Evolutionary conservation across 2,888 invertebrate species (phyloP), one percentile per base, ranked within the genome.

Genomic region (Spilarctia lutea): DNA sequence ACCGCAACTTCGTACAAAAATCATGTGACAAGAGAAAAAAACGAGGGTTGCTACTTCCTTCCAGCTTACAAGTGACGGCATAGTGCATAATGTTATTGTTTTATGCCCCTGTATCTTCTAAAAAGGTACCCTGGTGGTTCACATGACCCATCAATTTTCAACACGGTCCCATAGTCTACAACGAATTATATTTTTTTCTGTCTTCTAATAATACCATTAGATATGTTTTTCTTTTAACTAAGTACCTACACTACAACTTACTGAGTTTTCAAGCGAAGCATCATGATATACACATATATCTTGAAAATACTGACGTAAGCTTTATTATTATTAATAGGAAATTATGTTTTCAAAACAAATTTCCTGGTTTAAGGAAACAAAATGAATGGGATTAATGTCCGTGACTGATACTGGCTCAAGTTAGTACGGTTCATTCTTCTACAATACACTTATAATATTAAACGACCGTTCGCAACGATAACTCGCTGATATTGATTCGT

Each of bases 271-370:
- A 65, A 65, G 65, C 35, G 65, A 65, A 33, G 35, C 35, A 35
- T 35, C 35, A 75, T 78, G 79, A 81, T 77, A 75, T 67, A 75
- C 70, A 79, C 73, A 79, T 80, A 60, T 39, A 81, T 77, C 75
- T 72, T 76, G 65, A 72, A 74, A 76, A 70, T 73, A 74, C 79
- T 87, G 86, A 88, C 86, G 86, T 81, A 77, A 86, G 74, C 66
- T 78, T 83, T 75, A 72, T 75, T 74, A 80, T 74, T 81, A 82
- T 79, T 86, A 87, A 85, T 86, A 86, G 84, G 78, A 80, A 81
- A 84, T 82, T 74, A 79, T 88, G 87, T 89, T 91, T 86, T 87
- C 83, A 88, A 88, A 89, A 87, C 86, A 86, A 56, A 86, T 86
- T 88, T 88, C 88, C 88, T 84, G 84, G 81, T 87, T 83, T 81